Base-by-base conservation (phyloP, 2,113 vertebrate genomes). In the Gulo gulo region DNA sequence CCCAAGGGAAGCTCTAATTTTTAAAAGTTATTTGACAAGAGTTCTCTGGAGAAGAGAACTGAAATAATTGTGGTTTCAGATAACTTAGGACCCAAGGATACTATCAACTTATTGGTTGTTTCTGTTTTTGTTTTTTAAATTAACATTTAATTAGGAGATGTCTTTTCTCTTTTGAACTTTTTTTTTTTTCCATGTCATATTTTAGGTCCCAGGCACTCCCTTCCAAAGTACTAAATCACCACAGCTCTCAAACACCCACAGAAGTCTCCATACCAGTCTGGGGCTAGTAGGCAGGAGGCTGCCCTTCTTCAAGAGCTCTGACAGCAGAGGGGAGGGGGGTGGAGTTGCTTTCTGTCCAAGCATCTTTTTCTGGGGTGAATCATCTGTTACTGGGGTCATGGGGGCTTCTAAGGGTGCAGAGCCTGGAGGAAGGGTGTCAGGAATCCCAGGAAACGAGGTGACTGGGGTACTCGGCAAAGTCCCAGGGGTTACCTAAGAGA, bases 221-320 rank as follows among this genome's bases (percentile, higher is more conserved):
- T 98, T 98, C 97, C 97, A 98, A 95, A 97, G 47, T 96, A 97
- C 95, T 97, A 96, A 98, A 97, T 97, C 80, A 97, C 92, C 97
- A 98, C 95, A 98, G 98, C 98, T 98, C 97, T 98, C 97, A 98
- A 98, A 98, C 97, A 98, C 98, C 98, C 98, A 98, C 98, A 98
- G 98, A 99, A 99, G 98, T 98, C 99, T 99, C 99, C 98, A 99
- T 98, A 99, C 99, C 99, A 99, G 99, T 98, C 99, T 99, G 97
- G 99, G 99, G 99, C 99, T 99, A 98, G 99, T 99, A 94, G 99
- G 99, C 98, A 99, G 99, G 96, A 99, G 99, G 99, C 99, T 99
- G 98, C 99, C 99, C 98, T 99, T 99, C 98, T 99, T 99, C 99
- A 99, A 99, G 98, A 99, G 99, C 98, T 99, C 99, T 98, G 99